Evolutionary conservation across 2,113 vertebrate genomes (phyloP).

Genomic region (Hydropotes inermis): DNA sequence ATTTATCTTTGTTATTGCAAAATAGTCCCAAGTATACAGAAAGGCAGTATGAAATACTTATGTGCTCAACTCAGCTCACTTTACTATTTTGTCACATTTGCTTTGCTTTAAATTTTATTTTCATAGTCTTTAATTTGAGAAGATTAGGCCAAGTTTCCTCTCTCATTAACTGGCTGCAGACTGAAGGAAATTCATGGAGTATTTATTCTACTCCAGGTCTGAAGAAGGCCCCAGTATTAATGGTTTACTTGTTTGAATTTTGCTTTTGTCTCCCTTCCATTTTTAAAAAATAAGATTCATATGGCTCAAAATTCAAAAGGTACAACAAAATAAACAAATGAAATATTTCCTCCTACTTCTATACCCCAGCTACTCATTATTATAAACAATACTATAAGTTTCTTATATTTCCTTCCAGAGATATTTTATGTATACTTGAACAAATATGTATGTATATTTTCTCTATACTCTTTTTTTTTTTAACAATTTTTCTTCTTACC

Average conservation of each 20-base stretch:
- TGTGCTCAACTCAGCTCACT: background rate
- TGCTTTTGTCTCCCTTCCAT: background rate
- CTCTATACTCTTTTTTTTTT: background rate
- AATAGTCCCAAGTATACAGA: background rate
- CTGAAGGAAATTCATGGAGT: background rate
- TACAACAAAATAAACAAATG: background rate
- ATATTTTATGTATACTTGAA: background rate
- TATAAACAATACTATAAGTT: background rate
- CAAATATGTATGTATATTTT: background rate
- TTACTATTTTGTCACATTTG: background rate
- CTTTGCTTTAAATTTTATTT: background rate
- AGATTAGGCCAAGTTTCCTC: background rate
- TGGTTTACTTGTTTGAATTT: background rate
- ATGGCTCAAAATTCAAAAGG: background rate
- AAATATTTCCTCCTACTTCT: background rate
- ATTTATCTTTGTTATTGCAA: background rate
- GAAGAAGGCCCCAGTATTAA: background rate
- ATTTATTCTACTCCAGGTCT: background rate
- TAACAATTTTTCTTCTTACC: background rate
- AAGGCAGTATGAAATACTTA: background rate
- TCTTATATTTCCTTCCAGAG: background rate
- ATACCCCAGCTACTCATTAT: background rate
- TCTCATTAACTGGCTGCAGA: background rate
- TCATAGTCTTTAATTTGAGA: background rate
- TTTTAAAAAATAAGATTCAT: background rate